Conservation (phyloP, 2,113 vertebrate species). For the Hemichromis elongatus region DNA sequence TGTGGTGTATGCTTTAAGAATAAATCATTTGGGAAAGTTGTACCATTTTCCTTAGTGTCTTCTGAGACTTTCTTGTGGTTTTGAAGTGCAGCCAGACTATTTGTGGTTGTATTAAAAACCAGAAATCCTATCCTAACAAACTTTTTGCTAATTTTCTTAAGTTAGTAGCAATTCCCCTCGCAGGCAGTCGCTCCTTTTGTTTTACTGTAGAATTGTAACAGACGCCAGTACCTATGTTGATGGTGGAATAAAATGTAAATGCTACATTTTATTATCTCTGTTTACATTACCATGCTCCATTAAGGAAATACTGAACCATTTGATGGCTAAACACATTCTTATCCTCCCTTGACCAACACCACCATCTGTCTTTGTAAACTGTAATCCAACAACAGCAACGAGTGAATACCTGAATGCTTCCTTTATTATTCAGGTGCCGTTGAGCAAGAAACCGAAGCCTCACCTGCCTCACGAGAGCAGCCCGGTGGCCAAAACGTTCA, state of each 20-base stretch:
- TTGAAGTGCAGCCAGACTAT: not conserved
- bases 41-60: not conserved
- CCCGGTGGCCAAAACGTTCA: not conserved
- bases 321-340: not conserved
- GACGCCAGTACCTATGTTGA: not conserved
- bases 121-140: not conserved
- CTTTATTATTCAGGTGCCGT: not conserved
- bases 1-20: not conserved
- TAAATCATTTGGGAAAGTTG: not conserved
- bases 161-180: not conserved
- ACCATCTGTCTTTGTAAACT: not conserved
- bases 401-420: not conserved
- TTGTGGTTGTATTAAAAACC: not conserved
- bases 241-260: not conserved
- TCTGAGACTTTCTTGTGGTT: not conserved
- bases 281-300: not conserved
- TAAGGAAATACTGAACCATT: not conserved
- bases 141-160: not conserved
- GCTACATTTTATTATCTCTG: not conserved
- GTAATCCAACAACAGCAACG: not conserved
- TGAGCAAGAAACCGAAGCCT: not conserved
- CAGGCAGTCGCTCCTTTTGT: not conserved
- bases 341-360: not conserved
- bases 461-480: not conserved
- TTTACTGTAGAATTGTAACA: not conserved